Evolutionary conservation across 53 echinoderm and acorn worm species (phyloP).

Genomic region (Arbacia lixula): DNA sequence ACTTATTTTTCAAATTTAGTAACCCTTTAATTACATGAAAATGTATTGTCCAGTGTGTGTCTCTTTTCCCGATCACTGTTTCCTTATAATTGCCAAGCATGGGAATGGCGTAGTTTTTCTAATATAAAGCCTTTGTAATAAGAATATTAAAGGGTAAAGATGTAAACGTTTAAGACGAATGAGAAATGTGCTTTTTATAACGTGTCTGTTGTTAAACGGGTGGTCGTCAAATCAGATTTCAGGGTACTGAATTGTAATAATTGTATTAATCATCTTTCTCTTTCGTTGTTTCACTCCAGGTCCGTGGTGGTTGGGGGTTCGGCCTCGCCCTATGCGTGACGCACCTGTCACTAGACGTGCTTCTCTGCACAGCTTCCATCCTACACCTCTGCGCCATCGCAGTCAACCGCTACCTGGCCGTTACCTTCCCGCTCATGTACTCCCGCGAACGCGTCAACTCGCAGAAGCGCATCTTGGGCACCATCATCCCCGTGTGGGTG

Average conservation of each 20-base stretch:
- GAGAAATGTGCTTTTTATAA: no score
- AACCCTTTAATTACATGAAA: no score
- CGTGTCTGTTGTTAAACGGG: no score
- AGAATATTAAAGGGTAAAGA: no score
- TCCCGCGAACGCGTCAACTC: slow-evolving; percentile 95
- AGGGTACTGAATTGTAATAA: not conserved
- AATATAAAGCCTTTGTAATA: no score
- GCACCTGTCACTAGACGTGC: slow-evolving; percentile 91
- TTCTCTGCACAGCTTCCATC: slow-evolving; percentile 98
- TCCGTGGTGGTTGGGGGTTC: slow-evolving; percentile 90
- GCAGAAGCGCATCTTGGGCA: slow-evolving; percentile 88
- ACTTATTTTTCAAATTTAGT: no score
- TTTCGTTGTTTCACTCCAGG: slow-evolving; percentile 62
- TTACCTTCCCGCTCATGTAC: slow-evolving; percentile 94
- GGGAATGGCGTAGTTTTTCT: no score
- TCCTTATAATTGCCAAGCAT: no score
- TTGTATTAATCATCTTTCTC: not conserved
- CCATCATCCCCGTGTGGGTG: slow-evolving; percentile 96
- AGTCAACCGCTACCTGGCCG: slow-evolving; percentile 98
- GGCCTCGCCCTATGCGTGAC: slow-evolving; percentile 92
- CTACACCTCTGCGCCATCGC: slow-evolving; percentile 99
- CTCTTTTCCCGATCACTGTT: no score
- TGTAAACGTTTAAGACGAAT: no score
- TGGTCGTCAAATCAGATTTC: not conserved
- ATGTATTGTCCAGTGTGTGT: no score